Conservation (phyloP, 1,140 invertebrate genomes). For the Pectinophora gossypiella region DNA sequence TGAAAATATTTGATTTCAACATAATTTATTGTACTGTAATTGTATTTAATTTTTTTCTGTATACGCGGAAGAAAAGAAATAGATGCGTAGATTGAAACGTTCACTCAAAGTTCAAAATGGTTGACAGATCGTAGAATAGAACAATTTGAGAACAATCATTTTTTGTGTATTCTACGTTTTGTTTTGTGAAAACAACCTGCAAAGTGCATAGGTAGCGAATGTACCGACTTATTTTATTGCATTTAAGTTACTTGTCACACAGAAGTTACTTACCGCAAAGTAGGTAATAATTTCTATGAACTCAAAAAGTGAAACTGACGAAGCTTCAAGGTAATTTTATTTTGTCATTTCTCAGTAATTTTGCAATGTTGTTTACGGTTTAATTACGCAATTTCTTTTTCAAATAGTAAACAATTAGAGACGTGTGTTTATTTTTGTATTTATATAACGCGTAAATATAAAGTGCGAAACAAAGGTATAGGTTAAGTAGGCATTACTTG, state of each 20-base stretch:
- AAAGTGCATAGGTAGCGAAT: slow-evolving; percentile 32
- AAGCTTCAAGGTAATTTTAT: slow-evolving; percentile 73
- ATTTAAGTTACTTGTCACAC: slow-evolving; percentile 39
- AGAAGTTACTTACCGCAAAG: slow-evolving; percentile 39
- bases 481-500: slow-evolving; percentile 63
- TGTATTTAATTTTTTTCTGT: too few relatives aligned
- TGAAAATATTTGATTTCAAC: too few relatives aligned
- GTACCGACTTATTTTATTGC: slow-evolving; percentile 27
- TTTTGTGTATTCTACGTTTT: slow-evolving; percentile 46
- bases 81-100: slow-evolving; percentile 18
- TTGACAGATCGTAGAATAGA: slow-evolving; percentile 29
- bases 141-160: slow-evolving; percentile 50
- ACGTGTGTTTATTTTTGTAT: slow-evolving; percentile 11
- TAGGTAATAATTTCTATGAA: slow-evolving; percentile 70
- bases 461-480: slow-evolving; percentile 34
- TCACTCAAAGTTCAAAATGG: slow-evolving; percentile 44
- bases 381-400: slow-evolving; percentile 9
- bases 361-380: slow-evolving; percentile 17
- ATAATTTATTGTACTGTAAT: too few relatives aligned
- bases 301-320: slow-evolving; percentile 73
- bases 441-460: slow-evolving; percentile 28
- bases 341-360: slow-evolving; percentile 3
- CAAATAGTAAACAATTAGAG: neutral
- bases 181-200: slow-evolving; percentile 41
- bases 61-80: too few relatives aligned